Base-by-base conservation (phyloP, 2,113 vertebrate genomes). In the Phalacrocorax carbo region DNA sequence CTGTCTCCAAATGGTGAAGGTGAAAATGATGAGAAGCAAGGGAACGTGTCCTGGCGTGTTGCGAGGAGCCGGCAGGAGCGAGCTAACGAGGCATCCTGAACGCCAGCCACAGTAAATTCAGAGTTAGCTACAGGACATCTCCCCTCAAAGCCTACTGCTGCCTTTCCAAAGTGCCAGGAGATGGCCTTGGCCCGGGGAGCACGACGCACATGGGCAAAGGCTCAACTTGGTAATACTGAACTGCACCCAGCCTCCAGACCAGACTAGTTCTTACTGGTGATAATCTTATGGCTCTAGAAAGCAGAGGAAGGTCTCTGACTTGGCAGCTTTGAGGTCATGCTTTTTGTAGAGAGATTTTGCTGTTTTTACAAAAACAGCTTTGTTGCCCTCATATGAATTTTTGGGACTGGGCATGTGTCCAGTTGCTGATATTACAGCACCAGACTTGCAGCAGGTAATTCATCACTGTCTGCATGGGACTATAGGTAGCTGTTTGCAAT, bases 371-470 rank as follows among this genome's bases (percentile, higher is more conserved):
- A 55, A 54, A 86, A 0, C 19, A 30, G 11, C 12, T 14, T 27
- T 0, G 0, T 32, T 77, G 11, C 5, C 10, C 14, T 76, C 26
- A 1, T 13, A 0, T 4, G 2, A 8, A 11, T 75, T 86, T 75
- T 68, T 60, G 60, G 42, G 36, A 13, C 48, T 30, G 77, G 64
- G 18, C 3, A 0, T 1, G 5, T 54, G 58, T 65, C 62, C 25
- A 8, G 19, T 9, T 78, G 51, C 54, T 75, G 80, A 1, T 79
- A 20, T 26, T 60, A 7, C 30, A 52, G 64, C 0, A 3, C 22
- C 36, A 54, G 51, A 38, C 34, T 27, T 61, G 51, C 64, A 44
- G 48, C 48, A 42, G 61, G 61, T 54, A 70, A 58, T 42, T 76
- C 38, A 46, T 65, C 51, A 22, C 14, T 7, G 3, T 27, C n/a